Evolutionary conservation across 2,888 invertebrate genomes (phyloP).

Genomic region (Ormyrus pomaceus): DNA sequence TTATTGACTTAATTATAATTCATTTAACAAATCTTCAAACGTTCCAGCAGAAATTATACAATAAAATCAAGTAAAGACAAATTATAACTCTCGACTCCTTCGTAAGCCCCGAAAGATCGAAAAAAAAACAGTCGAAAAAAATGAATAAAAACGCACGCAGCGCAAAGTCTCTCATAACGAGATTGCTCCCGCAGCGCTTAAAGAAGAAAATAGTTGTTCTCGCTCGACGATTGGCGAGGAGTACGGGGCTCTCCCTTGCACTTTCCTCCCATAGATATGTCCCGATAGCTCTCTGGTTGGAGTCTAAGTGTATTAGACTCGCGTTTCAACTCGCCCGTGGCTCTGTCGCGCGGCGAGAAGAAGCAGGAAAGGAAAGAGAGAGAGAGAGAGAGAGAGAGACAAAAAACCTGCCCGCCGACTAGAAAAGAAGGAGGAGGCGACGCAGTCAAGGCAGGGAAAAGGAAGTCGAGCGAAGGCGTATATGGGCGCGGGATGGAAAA

Average conservation of each 20-base stretch:
- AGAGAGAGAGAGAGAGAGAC: slow-evolving; percentile 52
- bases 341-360: not conserved
- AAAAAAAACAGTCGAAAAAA: no score
- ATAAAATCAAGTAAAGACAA: no score
- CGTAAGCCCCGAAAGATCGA: no score
- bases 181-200: no score
- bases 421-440: slow-evolving; percentile 42
- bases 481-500: slow-evolving; percentile 61
- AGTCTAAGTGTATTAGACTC: slow-evolving; percentile 73
- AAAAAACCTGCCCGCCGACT: not conserved
- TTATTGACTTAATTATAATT: no score
- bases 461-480: slow-evolving; percentile 56
- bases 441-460: slow-evolving; percentile 48
- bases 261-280: slow-evolving; percentile 18
- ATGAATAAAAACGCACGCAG: no score
- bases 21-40: no score
- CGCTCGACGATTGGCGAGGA: not conserved
- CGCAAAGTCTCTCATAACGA: no score
- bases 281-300: slow-evolving; percentile 62
- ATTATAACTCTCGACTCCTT: no score
- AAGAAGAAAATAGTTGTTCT: slow-evolving; percentile 16
- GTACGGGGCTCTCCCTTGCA: not conserved
- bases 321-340: slow-evolving; percentile 61
- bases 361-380: slow-evolving; percentile 40
- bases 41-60: no score